A percentile compares a stretch with the other conserved stretches of the same genome.
Evolutionary conservation across 2,113 vertebrate genomes (phyloP).

Genomic region (Illadopsis cleaveri): DNA sequence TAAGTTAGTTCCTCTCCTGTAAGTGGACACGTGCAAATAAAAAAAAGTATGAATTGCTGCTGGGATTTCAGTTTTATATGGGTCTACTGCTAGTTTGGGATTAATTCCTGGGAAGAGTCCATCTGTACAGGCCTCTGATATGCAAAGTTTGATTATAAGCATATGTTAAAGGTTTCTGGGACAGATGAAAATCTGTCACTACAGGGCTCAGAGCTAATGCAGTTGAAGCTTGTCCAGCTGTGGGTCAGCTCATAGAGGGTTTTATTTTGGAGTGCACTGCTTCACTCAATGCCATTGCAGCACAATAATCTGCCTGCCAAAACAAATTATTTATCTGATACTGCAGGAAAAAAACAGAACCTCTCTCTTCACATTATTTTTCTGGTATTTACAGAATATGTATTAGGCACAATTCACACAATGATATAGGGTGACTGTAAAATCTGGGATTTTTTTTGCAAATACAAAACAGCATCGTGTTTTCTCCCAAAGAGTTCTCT

Average conservation of each 20-base stretch:
- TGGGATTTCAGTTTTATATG: constrained; percentile 34
- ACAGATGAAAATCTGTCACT: constrained; percentile 25
- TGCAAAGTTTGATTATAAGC: constrained; percentile 39
- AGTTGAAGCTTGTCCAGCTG: neutral
- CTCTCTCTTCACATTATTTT: neutral
- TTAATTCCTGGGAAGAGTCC: constrained; percentile 38
- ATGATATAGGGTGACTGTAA: neutral
- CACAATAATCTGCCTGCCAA: neutral
- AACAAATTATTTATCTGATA: neutral
- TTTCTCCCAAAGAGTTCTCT: neutral
- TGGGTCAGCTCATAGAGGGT: neutral
- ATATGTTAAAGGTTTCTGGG: constrained; percentile 38
- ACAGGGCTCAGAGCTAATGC: neutral
- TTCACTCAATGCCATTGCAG: neutral
- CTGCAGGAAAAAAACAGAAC: neutral
- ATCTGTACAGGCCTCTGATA: constrained; percentile 24
- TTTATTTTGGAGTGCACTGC: neutral
- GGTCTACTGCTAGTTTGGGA: constrained; percentile 22
- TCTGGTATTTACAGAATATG: neutral
- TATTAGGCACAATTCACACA: neutral
- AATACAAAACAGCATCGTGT: neutral
- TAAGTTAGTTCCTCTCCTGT: neutral
- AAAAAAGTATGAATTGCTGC: neutral
- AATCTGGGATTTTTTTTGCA: neutral
- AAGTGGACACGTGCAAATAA: neutral